Conservation (phyloP, 23 tunicate species). For the Styela plicata region DNA sequence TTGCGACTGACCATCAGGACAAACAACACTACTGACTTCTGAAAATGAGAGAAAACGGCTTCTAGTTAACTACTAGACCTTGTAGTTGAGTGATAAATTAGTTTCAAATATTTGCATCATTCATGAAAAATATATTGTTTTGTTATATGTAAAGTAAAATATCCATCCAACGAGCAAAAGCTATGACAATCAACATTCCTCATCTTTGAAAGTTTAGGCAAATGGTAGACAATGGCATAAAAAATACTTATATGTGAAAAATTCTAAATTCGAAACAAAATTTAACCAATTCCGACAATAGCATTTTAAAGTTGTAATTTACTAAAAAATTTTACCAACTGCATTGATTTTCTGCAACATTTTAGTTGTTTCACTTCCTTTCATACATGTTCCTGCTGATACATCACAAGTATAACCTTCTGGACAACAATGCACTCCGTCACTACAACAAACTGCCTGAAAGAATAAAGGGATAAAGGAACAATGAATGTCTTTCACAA, state of each 20-base stretch:
- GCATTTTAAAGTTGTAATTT: too few relatives aligned
- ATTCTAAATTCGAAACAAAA: too few relatives aligned
- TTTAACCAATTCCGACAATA: too few relatives aligned
- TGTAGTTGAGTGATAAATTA: not conserved
- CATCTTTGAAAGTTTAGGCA: too few relatives aligned
- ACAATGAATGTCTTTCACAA: too few relatives aligned
- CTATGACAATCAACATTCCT: too few relatives aligned
- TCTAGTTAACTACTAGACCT: too few relatives aligned
- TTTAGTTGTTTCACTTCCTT: not conserved
- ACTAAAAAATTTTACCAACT: too few relatives aligned
- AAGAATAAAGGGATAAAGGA: too few relatives aligned
- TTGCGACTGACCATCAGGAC: constrained; percentile 16
- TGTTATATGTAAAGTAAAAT: not conserved
- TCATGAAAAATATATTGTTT: not conserved
- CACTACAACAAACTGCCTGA: constrained; percentile 27
- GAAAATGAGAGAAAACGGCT: too few relatives aligned
- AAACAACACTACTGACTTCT: not conserved
- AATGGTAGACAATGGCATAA: too few relatives aligned
- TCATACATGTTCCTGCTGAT: not conserved
- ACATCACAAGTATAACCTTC: constrained; percentile 14
- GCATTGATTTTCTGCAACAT: not conserved
- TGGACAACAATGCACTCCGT: constrained; percentile 16
- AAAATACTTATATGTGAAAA: too few relatives aligned
- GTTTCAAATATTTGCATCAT: not conserved
- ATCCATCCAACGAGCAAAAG: not conserved